Conservation (phyloP, 2,888 invertebrate genomes). For the Sinelater perroti region DNA sequence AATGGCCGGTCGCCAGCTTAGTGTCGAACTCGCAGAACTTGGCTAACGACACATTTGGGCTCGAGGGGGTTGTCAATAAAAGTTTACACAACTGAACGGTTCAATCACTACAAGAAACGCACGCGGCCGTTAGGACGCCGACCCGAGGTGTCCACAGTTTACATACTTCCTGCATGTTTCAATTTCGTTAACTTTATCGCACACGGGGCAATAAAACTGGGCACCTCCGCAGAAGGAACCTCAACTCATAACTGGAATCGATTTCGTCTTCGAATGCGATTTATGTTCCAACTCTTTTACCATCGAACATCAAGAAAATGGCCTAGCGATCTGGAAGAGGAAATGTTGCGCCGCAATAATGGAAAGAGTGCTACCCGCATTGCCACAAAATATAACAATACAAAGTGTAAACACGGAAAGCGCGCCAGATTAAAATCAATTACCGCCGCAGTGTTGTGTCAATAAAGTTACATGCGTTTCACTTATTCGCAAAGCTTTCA, state of each 20-base stretch:
- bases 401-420: slow-evolving; percentile 23
- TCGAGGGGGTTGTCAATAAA: slow-evolving; percentile 22
- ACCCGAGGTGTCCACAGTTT: slow-evolving; percentile 7
- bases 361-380: slow-evolving; percentile 17
- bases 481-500: slow-evolving; percentile 10
- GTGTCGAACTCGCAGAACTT: slow-evolving; percentile 23
- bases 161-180: slow-evolving; percentile 26
- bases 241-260: slow-evolving; percentile 24
- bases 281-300: slow-evolving; percentile 16
- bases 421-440: slow-evolving; percentile 26
- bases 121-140: slow-evolving; percentile 5
- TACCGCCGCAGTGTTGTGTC: slow-evolving; percentile 17
- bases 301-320: slow-evolving; percentile 11
- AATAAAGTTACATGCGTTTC: slow-evolving; percentile 16
- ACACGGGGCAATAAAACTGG: slow-evolving; percentile 26
- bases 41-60: slow-evolving; percentile 23
- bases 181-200: slow-evolving; percentile 35
- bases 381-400: slow-evolving; percentile 24
- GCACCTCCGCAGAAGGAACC: slow-evolving; percentile 22
- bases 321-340: slow-evolving; percentile 11
- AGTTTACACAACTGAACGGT: slow-evolving; percentile 24
- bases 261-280: slow-evolving; percentile 20
- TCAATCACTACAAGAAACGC: slow-evolving; percentile 22
- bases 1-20: slow-evolving; percentile 16
- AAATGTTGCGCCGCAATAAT: slow-evolving; percentile 17